phyloP scores from a whole-genome alignment of 2,113 vertebrate species.

The Nettapus auritus region DNA sequence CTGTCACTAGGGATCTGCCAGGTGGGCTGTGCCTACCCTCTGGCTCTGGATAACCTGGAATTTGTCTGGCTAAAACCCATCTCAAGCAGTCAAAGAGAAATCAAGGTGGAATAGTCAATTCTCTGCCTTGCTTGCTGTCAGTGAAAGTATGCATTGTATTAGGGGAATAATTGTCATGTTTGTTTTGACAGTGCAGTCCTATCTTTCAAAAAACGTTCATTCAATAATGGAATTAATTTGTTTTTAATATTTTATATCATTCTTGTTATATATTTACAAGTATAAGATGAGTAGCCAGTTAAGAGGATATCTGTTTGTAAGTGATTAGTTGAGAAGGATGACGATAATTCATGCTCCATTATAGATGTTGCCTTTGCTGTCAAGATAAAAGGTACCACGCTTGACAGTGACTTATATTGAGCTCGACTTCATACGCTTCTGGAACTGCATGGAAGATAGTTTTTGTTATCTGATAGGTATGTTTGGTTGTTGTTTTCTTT shows the following conservation, averaged over 20 bases:
- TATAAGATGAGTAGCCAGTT: not conserved
- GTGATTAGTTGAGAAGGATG: not conserved
- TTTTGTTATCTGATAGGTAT: not conserved
- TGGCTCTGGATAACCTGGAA: constrained; percentile 17
- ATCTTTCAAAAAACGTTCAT: not conserved
- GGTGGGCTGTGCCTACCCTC: constrained; percentile 5
- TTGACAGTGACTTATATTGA: not conserved
- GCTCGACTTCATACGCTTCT: not conserved
- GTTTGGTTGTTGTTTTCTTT: not conserved
- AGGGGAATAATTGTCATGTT: not conserved
- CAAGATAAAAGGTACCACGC: rapidly evolving
- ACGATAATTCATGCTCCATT: not conserved
- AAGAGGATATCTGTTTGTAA: not conserved
- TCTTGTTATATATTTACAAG: not conserved
- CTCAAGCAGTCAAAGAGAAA: not conserved
- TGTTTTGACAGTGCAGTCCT: not conserved
- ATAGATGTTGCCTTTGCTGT: not conserved
- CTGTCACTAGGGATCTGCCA: constrained; percentile 40
- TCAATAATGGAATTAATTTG: not conserved
- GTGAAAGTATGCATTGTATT: not conserved
- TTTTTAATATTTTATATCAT: not conserved
- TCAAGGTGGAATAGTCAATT: constrained; percentile 39
- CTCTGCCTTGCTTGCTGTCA: not conserved
- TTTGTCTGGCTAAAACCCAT: not conserved
- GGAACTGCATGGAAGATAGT: not conserved